Evolutionary conservation across 2,888 invertebrate genomes (phyloP).

Genomic region (Rhaphigaster nebulosa): DNA sequence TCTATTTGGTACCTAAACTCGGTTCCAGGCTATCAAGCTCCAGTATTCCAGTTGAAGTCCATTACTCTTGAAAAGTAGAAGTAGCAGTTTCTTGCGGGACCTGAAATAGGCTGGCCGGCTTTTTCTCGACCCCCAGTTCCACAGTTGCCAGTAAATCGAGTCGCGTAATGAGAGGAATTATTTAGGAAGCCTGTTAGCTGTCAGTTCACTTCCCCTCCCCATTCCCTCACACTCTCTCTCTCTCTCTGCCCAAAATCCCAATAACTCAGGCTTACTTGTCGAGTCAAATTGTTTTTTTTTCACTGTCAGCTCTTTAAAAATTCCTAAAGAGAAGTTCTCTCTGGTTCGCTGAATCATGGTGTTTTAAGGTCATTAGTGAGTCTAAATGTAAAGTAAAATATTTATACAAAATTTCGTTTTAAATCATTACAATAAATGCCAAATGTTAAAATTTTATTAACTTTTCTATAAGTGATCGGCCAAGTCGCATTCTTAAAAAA

Average conservation of each 20-base stretch:
- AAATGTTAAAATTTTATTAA: too few species aligned
- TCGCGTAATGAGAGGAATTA: conserved; percentile 30
- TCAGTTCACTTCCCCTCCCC: too few species aligned
- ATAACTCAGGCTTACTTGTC: conserved; percentile 40
- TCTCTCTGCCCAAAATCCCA: background rate
- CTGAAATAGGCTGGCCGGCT: background rate
- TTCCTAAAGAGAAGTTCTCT: background rate
- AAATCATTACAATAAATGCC: too few species aligned
- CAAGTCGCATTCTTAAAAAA: too few species aligned
- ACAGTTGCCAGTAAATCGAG: conserved; percentile 14
- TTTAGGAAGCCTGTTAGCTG: background rate
- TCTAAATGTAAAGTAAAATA: background rate
- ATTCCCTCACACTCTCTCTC: too few species aligned
- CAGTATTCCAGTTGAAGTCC: background rate
- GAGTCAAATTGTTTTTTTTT: conserved; percentile 36
- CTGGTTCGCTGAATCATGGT: background rate
- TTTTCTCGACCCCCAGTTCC: background rate
- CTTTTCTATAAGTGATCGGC: too few species aligned
- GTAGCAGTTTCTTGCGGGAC: background rate
- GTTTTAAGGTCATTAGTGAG: background rate
- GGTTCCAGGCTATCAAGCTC: background rate
- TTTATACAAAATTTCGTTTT: background rate
- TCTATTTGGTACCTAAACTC: background rate
- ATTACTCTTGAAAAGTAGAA: conserved; percentile 4
- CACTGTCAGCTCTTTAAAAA: conserved; percentile 11